Evolutionary conservation across 37 sponge, comb jelly and placozoan genomes (phyloP).

Genomic region (Geodia barretti): DNA sequence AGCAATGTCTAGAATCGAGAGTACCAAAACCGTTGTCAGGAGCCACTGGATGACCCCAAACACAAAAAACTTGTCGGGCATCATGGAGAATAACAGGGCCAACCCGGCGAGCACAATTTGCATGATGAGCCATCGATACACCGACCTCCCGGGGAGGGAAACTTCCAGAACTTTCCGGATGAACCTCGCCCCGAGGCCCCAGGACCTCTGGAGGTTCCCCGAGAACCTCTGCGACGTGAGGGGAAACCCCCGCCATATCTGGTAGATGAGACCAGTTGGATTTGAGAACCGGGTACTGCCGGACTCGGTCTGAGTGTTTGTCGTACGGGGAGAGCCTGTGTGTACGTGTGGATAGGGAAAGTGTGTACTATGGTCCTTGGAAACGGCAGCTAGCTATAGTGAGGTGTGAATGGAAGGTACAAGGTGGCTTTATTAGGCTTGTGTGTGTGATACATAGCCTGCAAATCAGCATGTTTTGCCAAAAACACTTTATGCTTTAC

Average conservation of each 20-base stretch:
- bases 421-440: too few relatives aligned
- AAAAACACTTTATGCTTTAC: too few relatives aligned
- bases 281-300: too few relatives aligned
- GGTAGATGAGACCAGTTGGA: neutral
- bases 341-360: too few relatives aligned
- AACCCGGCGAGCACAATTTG: neutral
- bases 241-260: neutral
- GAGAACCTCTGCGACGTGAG: neutral
- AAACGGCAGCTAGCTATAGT: too few relatives aligned
- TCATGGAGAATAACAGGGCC: neutral
- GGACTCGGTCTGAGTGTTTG: too few relatives aligned
- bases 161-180: neutral
- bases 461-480: too few relatives aligned
- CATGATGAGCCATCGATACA: neutral
- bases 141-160: neutral
- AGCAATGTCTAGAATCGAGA: neutral
- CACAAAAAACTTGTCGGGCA: neutral
- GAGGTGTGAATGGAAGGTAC: too few relatives aligned
- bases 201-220: neutral
- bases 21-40: neutral
- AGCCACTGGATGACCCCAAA: neutral
- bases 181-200: neutral
- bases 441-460: too few relatives aligned
- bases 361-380: too few relatives aligned
- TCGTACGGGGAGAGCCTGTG: too few relatives aligned